Evolutionary conservation across 2,113 vertebrate genomes (phyloP).

Genomic region (Ciconia maguari): DNA sequence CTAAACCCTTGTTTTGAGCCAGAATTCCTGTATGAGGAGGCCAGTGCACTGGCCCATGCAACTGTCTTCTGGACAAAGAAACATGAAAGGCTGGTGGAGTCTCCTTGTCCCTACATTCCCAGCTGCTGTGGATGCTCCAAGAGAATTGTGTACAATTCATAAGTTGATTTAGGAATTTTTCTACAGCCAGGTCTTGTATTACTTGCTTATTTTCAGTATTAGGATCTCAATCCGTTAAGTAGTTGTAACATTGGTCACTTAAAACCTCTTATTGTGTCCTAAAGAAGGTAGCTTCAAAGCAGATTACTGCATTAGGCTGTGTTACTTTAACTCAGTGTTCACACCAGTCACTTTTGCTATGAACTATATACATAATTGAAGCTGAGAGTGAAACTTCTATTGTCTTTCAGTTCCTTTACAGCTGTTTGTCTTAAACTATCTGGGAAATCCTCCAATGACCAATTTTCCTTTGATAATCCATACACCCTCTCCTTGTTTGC

Average conservation of each 20-base stretch:
- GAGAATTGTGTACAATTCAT: neutral
- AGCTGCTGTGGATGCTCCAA: neutral
- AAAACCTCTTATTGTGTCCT: neutral
- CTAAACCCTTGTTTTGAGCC: neutral
- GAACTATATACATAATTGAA: neutral
- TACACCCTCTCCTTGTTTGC: neutral
- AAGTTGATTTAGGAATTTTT: neutral
- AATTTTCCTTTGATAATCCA: neutral
- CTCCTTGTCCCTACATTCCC: neutral
- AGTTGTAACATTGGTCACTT: neutral
- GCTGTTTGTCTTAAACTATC: neutral
- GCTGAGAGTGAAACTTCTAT: neutral
- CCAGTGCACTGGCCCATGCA: neutral
- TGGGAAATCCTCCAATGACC: neutral
- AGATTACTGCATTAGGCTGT: fast-evolving
- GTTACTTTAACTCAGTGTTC: neutral
- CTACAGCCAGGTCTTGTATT: neutral
- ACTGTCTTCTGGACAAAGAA: neutral
- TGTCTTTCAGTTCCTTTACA: neutral
- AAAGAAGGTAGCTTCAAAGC: neutral
- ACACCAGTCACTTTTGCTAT: neutral
- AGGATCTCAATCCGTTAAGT: neutral
- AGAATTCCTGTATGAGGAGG: neutral
- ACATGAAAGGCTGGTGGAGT: neutral
- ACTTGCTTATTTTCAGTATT: neutral